These are phyloP conservation scores for Fistularia commersonii DNA, from an alignment of 2,797 vertebrate species.

Conservation along the genomic window DNA sequence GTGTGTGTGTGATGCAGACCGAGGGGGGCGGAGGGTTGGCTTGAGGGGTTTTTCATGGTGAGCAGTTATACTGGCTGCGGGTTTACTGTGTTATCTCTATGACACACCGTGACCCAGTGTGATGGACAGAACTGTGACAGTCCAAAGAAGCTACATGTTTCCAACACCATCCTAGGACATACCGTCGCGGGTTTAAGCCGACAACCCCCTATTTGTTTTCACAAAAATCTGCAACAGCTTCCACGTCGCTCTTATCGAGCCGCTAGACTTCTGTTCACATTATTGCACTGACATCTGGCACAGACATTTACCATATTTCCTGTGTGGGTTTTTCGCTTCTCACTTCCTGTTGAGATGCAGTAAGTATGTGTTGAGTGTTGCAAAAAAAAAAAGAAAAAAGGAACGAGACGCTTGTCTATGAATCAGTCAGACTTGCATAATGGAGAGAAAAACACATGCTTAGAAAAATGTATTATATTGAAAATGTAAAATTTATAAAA, in stretches of 20 bases:
- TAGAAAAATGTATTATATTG: too few species aligned
- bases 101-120: conserved; percentile 6
- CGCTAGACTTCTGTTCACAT: conserved; percentile 40
- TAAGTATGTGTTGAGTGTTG: background rate
- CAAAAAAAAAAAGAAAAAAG: conserved; percentile 5
- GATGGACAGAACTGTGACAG: conserved; percentile 14
- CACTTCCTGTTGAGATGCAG: conserved; percentile 67
- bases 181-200: too few species aligned
- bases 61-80: conserved; percentile 39
- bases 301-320: conserved; percentile 70
- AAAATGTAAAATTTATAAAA: too few species aligned
- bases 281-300: conserved; percentile 66
- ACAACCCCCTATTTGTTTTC: too few species aligned
- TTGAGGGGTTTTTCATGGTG: conserved; percentile 20
- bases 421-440: too few species aligned
- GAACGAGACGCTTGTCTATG: too few species aligned
- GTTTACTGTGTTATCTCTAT: conserved; percentile 41
- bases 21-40: conserved; percentile 37
- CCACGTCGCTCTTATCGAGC: conserved; percentile 2
- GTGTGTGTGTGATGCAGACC: conserved; percentile 6
- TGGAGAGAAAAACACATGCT: too few species aligned
- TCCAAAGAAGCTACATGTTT: conserved; percentile 3
- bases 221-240: conserved; percentile 3
- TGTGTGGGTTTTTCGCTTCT: conserved; percentile 69
- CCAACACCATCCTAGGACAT: conserved; percentile 27